Conservation (phyloP, 1,140 invertebrate species). For the Megalopta genalis region DNA sequence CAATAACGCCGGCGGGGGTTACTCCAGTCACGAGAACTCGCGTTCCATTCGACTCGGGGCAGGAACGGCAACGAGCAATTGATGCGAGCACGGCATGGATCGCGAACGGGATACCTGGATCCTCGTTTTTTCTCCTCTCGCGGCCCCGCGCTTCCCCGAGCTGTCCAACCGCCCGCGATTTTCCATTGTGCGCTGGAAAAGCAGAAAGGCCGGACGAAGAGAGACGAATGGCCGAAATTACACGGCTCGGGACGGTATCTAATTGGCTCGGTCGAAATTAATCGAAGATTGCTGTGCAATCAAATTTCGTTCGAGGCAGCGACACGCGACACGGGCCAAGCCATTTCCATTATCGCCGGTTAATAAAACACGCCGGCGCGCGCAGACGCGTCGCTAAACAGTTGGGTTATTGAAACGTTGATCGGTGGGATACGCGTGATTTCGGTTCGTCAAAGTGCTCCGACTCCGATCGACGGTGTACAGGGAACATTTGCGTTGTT, state of each 20-base stretch:
- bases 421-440: too few species aligned
- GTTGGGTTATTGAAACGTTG: too few species aligned
- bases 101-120: neutral
- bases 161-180: neutral
- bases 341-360: neutral
- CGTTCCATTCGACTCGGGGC: conserved; percentile 39
- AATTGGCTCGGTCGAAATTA: neutral
- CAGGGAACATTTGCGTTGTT: too few species aligned
- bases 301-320: neutral
- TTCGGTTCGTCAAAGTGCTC: too few species aligned
- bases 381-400: too few species aligned
- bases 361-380: too few species aligned
- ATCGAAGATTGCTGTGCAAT: conserved; percentile 2
- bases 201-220: neutral
- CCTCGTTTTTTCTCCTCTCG: neutral
- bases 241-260: neutral
- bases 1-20: conserved; percentile 9
- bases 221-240: conserved; percentile 11
- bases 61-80: neutral
- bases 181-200: neutral
- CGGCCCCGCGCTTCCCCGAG: neutral
- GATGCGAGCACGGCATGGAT: neutral
- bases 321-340: neutral
- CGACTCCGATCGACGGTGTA: too few species aligned
- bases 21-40: conserved; percentile 47